Evolutionary conservation across 2,113 vertebrate genomes (phyloP).

Genomic region (Microcebus murinus): DNA sequence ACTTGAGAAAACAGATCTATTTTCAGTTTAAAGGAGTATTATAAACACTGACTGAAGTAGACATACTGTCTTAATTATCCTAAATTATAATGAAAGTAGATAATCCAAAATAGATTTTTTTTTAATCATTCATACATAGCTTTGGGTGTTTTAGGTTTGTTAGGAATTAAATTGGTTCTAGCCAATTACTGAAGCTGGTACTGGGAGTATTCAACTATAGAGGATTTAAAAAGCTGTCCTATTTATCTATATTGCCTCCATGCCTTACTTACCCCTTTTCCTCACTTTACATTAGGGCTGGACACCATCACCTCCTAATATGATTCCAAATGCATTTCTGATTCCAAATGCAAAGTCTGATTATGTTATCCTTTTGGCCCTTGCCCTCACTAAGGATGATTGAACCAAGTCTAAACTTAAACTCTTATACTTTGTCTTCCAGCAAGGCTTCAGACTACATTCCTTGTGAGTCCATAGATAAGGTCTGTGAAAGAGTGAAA

Average conservation of each 20-base stretch:
- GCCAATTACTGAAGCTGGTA: neutral
- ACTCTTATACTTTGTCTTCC: neutral
- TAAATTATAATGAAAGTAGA: slow-evolving; percentile 19
- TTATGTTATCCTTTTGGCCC: neutral
- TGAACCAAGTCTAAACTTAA: neutral
- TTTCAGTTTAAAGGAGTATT: slow-evolving; percentile 38
- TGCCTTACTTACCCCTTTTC: neutral
- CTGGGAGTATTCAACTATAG: neutral
- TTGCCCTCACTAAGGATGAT: neutral
- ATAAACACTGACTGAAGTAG: slow-evolving; percentile 15
- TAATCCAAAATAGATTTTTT: slow-evolving; percentile 26
- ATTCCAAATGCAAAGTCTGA: neutral
- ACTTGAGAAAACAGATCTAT: slow-evolving; percentile 35
- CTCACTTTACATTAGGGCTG: neutral
- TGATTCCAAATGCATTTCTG: neutral
- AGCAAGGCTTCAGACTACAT: neutral
- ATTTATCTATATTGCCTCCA: neutral
- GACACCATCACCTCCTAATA: neutral
- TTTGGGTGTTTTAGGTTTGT: neutral
- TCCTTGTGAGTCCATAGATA: neutral
- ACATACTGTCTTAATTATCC: slow-evolving; percentile 23
- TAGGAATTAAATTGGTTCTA: slow-evolving; percentile 28
- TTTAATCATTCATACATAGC: slow-evolving; percentile 8
- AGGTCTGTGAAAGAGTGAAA: slow-evolving; percentile 9
- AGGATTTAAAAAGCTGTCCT: neutral